These are phyloP conservation scores for Aplidium turbinatum DNA, from an alignment of 23 tunicate species.

Conservation along the genomic window DNA sequence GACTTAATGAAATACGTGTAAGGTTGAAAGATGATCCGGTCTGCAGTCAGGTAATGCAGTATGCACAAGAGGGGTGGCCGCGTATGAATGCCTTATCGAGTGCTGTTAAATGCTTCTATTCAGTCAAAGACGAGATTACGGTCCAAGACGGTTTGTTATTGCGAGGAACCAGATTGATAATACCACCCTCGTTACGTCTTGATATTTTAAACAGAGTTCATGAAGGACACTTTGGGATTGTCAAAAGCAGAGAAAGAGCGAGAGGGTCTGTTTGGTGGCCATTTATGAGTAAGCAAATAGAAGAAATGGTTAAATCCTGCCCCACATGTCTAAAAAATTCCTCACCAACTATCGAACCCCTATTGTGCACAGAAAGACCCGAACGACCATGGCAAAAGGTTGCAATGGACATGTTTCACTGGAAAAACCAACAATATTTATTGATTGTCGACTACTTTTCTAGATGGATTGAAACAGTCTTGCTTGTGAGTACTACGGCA, in stretches of 20 bases:
- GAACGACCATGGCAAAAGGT: constrained; percentile 5
- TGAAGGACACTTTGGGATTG: constrained; percentile 18
- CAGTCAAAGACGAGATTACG: neutral
- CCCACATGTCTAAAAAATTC: neutral
- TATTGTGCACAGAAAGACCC: neutral
- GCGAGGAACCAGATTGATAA: neutral
- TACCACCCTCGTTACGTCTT: constrained; percentile 8
- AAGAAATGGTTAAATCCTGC: constrained; percentile 6
- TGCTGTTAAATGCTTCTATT: neutral
- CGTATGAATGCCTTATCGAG: neutral
- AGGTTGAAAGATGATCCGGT: neutral
- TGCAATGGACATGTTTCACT: constrained; percentile 7
- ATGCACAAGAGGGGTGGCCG: neutral
- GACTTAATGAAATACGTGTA: neutral
- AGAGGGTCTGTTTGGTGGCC: constrained; percentile 18
- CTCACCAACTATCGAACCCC: constrained; percentile 4
- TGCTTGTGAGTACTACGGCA: constrained; percentile 1
- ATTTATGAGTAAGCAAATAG: neutral
- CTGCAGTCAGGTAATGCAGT: neutral
- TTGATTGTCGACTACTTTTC: constrained; percentile 22
- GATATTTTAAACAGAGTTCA: constrained; percentile 5
- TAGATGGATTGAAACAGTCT: neutral
- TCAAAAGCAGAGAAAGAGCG: constrained; percentile 16
- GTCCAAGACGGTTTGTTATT: constrained; percentile 1
- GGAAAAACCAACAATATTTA: neutral